Conservation (phyloP, 2,113 vertebrate species). For the cat (Felis catus) region DNA sequence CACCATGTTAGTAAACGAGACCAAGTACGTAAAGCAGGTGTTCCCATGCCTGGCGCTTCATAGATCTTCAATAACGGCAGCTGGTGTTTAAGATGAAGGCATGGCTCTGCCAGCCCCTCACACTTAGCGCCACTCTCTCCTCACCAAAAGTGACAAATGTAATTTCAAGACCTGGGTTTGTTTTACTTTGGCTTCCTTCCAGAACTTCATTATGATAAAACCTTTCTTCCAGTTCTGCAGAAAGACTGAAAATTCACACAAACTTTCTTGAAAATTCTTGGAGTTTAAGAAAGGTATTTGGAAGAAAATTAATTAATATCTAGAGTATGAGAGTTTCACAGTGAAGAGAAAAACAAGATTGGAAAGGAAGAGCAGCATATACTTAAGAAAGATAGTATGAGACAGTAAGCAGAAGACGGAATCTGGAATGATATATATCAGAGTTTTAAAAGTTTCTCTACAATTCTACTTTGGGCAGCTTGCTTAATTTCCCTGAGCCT, state of each 20-base stretch:
- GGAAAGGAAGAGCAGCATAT: not conserved
- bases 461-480: not conserved
- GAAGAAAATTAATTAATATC: not conserved
- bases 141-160: not conserved
- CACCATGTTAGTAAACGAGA: not conserved
- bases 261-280: not conserved
- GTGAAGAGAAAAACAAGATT: not conserved
- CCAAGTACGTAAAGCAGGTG: not conserved
- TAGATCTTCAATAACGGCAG: not conserved
- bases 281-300: not conserved
- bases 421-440: not conserved
- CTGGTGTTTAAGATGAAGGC: not conserved
- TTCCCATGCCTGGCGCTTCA: not conserved
- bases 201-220: not conserved
- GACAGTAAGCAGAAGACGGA: not conserved
- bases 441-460: not conserved
- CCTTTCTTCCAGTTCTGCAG: not conserved
- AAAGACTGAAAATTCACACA: not conserved
- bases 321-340: not conserved
- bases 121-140: not conserved
- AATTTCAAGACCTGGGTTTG: not conserved
- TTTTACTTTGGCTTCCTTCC: not conserved
- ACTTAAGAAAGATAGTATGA: not conserved
- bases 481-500: not conserved
- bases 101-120: not conserved